These are phyloP conservation scores for Paracanthobrama guichenoti DNA, from an alignment of 2,113 vertebrate species.

Conservation along the genomic window DNA sequence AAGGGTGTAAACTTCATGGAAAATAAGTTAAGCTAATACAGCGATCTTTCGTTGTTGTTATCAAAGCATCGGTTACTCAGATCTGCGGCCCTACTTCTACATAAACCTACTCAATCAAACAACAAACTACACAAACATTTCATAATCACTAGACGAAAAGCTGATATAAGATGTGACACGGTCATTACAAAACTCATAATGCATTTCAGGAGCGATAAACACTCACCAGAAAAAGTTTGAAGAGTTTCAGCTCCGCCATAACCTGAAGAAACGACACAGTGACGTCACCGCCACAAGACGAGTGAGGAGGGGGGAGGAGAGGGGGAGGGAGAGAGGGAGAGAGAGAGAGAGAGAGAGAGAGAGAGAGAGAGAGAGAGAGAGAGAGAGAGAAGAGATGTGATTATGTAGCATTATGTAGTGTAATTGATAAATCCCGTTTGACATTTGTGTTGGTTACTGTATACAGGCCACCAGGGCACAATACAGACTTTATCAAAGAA, in stretches of 20 bases:
- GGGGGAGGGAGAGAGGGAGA: no score
- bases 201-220: not conserved
- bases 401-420: no score
- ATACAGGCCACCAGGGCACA: no score
- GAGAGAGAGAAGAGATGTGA: no score
- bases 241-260: slow-evolving; percentile 77
- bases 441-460: no score
- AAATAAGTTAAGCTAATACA: not conserved
- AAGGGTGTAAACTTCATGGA: not conserved
- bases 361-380: no score
- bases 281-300: slow-evolving; percentile 76
- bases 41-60: not conserved
- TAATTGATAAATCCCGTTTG: no score
- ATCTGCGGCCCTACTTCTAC: not conserved
- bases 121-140: not conserved
- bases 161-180: not conserved
- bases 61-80: not conserved
- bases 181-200: not conserved
- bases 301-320: not conserved
- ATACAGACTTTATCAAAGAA: no score
- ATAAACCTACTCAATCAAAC: not conserved
- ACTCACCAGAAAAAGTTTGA: slow-evolving; percentile 78
- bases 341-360: no score
- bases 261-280: slow-evolving; percentile 74
- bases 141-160: not conserved